A percentile compares a stretch with the other conserved stretches of the same genome.
Conservation (phyloP, 2,113 vertebrate species). For the Ailuropoda melanoleuca region DNA sequence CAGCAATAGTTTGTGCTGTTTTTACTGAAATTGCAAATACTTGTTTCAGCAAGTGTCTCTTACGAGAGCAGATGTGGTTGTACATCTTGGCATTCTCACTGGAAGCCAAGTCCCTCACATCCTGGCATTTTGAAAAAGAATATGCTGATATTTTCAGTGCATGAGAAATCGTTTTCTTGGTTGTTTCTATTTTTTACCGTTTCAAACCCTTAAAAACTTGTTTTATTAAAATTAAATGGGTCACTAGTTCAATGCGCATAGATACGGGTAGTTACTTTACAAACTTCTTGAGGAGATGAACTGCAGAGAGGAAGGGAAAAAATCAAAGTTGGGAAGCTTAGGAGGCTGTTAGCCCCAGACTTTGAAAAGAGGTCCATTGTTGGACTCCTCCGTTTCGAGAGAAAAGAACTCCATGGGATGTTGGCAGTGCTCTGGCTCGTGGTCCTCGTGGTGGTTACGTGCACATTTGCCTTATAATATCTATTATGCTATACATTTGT, state of each 20-base stretch:
- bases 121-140: background rate
- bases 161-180: background rate
- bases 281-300: background rate
- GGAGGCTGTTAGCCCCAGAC: background rate
- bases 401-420: background rate
- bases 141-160: background rate
- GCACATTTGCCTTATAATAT: background rate
- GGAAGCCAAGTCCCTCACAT: background rate
- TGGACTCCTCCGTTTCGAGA: background rate
- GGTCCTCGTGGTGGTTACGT: background rate
- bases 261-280: background rate
- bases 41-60: background rate
- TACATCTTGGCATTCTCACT: background rate
- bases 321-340: background rate
- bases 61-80: background rate
- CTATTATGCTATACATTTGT: background rate
- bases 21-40: background rate
- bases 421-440: background rate
- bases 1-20: background rate
- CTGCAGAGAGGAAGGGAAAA: background rate
- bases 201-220: slow-evolving; percentile 1
- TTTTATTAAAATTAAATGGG: slow-evolving; percentile 22
- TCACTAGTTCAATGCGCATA: background rate
- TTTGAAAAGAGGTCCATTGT: background rate
- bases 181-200: slow-evolving; percentile 32